These are phyloP conservation scores for Oncorhynchus keta DNA, from an alignment of 2,113 vertebrate genomes.

Conservation along the genomic window DNA sequence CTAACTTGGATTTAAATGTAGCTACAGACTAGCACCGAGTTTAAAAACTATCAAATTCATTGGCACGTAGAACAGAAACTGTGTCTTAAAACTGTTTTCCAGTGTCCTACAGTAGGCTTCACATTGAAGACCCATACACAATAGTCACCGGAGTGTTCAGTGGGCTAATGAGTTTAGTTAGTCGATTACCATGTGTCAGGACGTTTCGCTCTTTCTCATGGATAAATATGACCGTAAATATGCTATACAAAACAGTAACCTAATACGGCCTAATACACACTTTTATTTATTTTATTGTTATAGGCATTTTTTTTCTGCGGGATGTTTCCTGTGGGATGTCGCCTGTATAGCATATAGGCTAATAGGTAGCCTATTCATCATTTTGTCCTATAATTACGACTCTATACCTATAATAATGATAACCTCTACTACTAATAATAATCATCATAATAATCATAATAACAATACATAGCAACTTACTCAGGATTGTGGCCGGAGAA, in stretches of 20 bases:
- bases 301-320: too few species aligned
- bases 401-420: constrained; percentile 12
- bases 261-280: neutral
- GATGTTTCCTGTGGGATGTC: too few species aligned
- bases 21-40: constrained; percentile 18
- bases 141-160: neutral
- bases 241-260: neutral
- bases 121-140: neutral
- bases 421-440: too few species aligned
- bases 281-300: too few species aligned
- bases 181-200: neutral
- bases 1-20: neutral
- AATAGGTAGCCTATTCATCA: too few species aligned
- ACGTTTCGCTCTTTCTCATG: neutral
- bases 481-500: constrained; percentile 23
- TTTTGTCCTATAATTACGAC: neutral
- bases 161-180: constrained; percentile 2
- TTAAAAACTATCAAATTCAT: neutral
- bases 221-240: neutral
- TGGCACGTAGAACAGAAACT: neutral
- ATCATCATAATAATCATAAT: constrained; percentile 12
- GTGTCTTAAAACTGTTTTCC: neutral
- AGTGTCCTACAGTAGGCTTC: neutral
- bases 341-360: too few species aligned
- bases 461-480: constrained; percentile 34